A percentile compares a stretch with the other conserved stretches of the same genome.
Conservation (phyloP, 2,888 invertebrate species). For the Chesias legatella region DNA sequence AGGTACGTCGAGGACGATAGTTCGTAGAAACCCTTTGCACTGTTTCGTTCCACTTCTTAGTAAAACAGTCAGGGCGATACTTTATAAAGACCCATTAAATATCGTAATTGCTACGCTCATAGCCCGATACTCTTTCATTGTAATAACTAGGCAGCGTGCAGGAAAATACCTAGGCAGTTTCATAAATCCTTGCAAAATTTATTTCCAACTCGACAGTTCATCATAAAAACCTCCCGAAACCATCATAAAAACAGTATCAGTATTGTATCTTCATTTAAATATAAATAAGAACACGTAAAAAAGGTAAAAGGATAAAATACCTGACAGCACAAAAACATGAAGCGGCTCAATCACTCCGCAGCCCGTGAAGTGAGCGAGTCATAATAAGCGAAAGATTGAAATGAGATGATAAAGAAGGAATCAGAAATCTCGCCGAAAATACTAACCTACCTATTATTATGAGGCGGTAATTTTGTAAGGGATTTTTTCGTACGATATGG, state of each 20-base stretch:
- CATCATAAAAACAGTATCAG: constrained; percentile 33
- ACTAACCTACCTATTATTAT: constrained; percentile 69
- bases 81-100: constrained; percentile 8
- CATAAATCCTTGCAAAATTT: constrained; percentile 11
- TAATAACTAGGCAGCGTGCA: background rate
- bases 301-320: constrained; percentile 44
- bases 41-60: constrained; percentile 17
- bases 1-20: constrained; percentile 28
- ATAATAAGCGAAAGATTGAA: constrained; percentile 76
- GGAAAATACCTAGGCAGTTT: constrained; percentile 2
- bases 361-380: constrained; percentile 59
- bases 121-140: background rate
- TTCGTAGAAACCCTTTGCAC: constrained; percentile 30
- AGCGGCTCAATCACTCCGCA: constrained; percentile 57
- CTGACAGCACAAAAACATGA: constrained; percentile 52
- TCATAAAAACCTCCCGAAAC: constrained; percentile 18
- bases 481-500: constrained; percentile 72
- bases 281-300: constrained; percentile 48
- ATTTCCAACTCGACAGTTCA: constrained; percentile 10
- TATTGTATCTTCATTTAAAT: constrained; percentile 48
- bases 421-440: constrained; percentile 77
- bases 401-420: constrained; percentile 70
- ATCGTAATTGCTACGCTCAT: constrained; percentile 4
- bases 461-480: constrained; percentile 74
- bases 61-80: constrained; percentile 10